Evolutionary conservation across 2,797 vertebrate genomes (phyloP).

Genomic region (Philypnodon macrostomus): DNA sequence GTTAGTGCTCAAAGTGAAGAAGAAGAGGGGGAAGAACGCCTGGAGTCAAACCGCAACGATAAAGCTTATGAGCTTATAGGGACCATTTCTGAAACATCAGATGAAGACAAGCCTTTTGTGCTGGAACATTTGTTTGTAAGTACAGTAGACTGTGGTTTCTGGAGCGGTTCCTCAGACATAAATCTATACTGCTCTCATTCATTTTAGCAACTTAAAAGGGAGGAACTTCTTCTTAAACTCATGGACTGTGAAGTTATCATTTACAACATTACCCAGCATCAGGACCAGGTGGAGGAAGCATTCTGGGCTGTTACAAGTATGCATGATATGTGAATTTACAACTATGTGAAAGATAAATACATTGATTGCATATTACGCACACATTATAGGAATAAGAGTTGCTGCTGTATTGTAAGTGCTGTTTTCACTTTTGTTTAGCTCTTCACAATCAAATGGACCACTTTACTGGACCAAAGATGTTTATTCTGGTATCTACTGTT

Average conservation of each 20-base stretch:
- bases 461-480: slow-evolving; percentile 82
- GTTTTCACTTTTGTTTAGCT: slow-evolving; percentile 60
- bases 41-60: slow-evolving; percentile 26
- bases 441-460: slow-evolving; percentile 70
- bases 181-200: no score
- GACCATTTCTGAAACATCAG: slow-evolving; percentile 62
- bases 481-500: slow-evolving; percentile 89
- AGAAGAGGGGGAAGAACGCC: slow-evolving; percentile 55
- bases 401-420: not conserved
- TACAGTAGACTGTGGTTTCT: slow-evolving; percentile 11
- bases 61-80: slow-evolving; percentile 82
- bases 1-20: slow-evolving; percentile 67
- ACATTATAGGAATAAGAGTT: no score
- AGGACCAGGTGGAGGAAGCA: slow-evolving; percentile 83
- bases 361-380: no score
- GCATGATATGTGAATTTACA: not conserved
- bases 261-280: slow-evolving; percentile 85
- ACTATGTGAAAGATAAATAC: no score
- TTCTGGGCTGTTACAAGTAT: slow-evolving; percentile 86
- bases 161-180: not conserved
- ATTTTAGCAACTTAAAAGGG: slow-evolving; percentile 66
- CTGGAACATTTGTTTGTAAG: slow-evolving; percentile 81
- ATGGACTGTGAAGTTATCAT: slow-evolving; percentile 84
- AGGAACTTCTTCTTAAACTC: slow-evolving; percentile 77
- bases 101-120: slow-evolving; percentile 48